Evolutionary conservation across 2,888 invertebrate genomes (phyloP), one percentile per base, ranked within the genome.

Genomic region (Leptinotarsa juncta): DNA sequence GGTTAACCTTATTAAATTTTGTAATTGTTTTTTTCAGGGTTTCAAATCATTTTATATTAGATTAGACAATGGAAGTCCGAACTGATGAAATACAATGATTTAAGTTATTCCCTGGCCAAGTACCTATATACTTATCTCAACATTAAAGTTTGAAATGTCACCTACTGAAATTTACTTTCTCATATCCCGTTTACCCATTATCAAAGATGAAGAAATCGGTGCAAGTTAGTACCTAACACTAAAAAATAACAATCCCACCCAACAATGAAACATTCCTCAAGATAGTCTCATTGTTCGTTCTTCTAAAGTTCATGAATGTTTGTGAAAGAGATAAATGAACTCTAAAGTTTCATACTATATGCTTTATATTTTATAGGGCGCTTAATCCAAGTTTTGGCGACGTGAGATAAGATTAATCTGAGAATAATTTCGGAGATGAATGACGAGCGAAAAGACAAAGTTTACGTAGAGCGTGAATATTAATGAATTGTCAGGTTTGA

Each of bases 401-500:
- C 23, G 62, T 20, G 20, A 68, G 75, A 71, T 75, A 65, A 75
- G 66, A 66, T 66, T 75, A 57, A 72, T 65, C 51, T 72, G 51
- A 14, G 55, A 57, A 71, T 72, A 75, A 69, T 69, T 57, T 48
- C 26, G 23, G 15, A 57, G 57, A 53, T 42, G 69, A 72, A 75
- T 74, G 57, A 68, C 32, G 51, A 57, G 53, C 62, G n/a, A 18
- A 32, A 62, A 62, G 62, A 62, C 62, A 26, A 62, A 62, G 62
- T 62, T 62, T 42, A 62, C 62, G 62, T 42, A 32, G 32, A 15
- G 42, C 62, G 26, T 62, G 62, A 62, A 62, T 62, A 62, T 62
- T 62, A 62, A 62, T 62, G 62, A 62, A n/a, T 42, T n/a, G 7
- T 32, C 62, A 62, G 62, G 62, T 62, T 42, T 42, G 7, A 26